Conservation (phyloP, 2,797 vertebrate genomes). For the Chlorospingus flavigularis region DNA sequence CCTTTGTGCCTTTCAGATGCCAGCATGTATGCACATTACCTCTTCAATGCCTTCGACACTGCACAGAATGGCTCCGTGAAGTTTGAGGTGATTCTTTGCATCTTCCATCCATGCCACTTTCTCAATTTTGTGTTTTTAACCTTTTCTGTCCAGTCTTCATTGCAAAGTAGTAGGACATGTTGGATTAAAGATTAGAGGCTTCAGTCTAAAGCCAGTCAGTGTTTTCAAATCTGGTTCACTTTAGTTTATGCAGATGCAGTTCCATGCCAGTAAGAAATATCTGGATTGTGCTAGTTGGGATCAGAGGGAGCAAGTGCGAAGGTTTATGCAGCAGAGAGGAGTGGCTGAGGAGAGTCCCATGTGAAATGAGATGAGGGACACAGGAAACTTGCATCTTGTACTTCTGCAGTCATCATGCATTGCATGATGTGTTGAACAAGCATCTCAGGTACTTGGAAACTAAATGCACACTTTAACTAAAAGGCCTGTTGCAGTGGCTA, state of each 20-base stretch:
- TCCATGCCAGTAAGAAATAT: not conserved
- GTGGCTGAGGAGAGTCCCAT: not conserved
- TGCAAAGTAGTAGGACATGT: not conserved
- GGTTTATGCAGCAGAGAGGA: not conserved
- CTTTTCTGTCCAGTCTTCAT: not conserved
- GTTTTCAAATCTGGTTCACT: not conserved
- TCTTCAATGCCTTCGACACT: slow-evolving; percentile 95
- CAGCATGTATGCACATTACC: slow-evolving; percentile 95
- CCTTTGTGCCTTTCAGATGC: slow-evolving; percentile 84
- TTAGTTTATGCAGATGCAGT: not conserved
- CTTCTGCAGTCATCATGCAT: not conserved
- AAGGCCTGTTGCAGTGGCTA: not conserved
- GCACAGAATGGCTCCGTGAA: slow-evolving; percentile 94
- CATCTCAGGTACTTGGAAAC: not conserved
- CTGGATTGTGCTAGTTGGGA: not conserved
- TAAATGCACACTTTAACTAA: not conserved
- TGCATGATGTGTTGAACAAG: not conserved
- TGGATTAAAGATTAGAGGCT: not conserved
- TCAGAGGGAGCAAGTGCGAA: not conserved
- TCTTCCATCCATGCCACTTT: not conserved
- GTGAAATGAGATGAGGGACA: not conserved
- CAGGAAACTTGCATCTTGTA: not conserved
- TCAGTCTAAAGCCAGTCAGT: not conserved
- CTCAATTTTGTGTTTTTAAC: not conserved
- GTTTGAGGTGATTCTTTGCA: slow-evolving; percentile 86